These are phyloP conservation scores for Rhea americana DNA, from an alignment of 2,113 vertebrate genomes.

Conservation along the genomic window DNA sequence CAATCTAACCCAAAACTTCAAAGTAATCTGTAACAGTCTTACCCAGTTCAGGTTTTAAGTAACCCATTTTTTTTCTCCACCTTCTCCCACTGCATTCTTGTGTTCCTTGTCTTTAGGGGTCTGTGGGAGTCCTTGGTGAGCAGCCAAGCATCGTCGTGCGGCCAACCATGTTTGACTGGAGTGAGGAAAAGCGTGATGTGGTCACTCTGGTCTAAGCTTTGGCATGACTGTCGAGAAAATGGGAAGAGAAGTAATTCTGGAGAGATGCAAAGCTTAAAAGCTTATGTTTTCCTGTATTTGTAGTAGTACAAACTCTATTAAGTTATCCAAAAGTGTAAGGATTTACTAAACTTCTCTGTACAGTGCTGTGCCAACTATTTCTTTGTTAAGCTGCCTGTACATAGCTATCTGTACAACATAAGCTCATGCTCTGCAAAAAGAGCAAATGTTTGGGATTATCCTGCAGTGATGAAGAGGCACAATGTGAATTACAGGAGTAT, in stretches of 20 bases:
- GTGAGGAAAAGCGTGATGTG: not conserved
- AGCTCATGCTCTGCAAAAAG: not conserved
- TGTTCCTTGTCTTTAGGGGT: not conserved
- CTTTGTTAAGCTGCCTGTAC: slow-evolving; percentile 17
- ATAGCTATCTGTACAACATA: not conserved
- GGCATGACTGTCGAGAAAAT: not conserved
- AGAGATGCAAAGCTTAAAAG: slow-evolving; percentile 8
- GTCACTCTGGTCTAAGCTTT: not conserved
- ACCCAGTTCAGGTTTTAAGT: not conserved
- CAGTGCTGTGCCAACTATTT: not conserved
- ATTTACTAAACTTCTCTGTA: slow-evolving; percentile 1
- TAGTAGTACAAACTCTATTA: not conserved
- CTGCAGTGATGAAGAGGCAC: not conserved
- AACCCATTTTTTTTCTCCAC: not conserved
- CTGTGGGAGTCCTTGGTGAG: not conserved
- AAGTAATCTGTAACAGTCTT: not conserved
- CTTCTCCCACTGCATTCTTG: not conserved
- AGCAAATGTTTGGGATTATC: slow-evolving; percentile 16
- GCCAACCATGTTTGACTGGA: not conserved
- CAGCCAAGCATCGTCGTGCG: not conserved
- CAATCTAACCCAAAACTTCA: not conserved
- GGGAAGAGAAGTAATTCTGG: not conserved
- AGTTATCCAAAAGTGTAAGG: not conserved
- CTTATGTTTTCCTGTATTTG: not conserved
- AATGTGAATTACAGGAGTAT: not conserved